Evolutionary conservation across 2,113 vertebrate species (phyloP).

Genomic region (Halcyon senegalensis): DNA sequence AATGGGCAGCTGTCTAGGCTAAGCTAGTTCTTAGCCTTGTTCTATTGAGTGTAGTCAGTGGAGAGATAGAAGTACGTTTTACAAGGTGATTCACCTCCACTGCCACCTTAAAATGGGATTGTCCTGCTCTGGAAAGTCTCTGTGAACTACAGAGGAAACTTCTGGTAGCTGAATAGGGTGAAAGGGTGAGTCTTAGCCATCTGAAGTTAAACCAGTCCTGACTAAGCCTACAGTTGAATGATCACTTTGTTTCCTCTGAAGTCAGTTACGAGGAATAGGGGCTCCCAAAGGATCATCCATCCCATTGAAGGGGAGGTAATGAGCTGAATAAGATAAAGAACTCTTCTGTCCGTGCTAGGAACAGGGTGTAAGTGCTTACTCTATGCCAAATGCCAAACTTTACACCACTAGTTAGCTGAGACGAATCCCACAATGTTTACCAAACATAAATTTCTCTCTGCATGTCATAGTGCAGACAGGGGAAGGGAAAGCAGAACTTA

Average conservation of each 20-base stretch:
- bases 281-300: background rate
- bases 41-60: background rate
- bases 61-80: background rate
- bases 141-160: background rate
- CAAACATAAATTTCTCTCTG: background rate
- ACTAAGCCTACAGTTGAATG: fast-evolving
- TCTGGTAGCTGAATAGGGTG: background rate
- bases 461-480: fast-evolving
- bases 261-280: background rate
- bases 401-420: background rate
- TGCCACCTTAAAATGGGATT: background rate
- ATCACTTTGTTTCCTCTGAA: background rate
- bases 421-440: background rate
- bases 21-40: background rate
- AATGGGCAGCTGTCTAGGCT: background rate
- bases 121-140: background rate
- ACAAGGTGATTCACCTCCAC: background rate
- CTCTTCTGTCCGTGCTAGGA: background rate
- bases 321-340: background rate
- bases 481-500: background rate
- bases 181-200: background rate
- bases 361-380: too few species aligned
- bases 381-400: background rate
- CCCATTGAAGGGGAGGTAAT: background rate
- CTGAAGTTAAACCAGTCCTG: background rate